Percentiles rank a stretch among this genome's conserved stretches.
These are phyloP conservation scores for Mus pahari DNA, from an alignment of 2,113 vertebrate species.

Conservation along the genomic window DNA sequence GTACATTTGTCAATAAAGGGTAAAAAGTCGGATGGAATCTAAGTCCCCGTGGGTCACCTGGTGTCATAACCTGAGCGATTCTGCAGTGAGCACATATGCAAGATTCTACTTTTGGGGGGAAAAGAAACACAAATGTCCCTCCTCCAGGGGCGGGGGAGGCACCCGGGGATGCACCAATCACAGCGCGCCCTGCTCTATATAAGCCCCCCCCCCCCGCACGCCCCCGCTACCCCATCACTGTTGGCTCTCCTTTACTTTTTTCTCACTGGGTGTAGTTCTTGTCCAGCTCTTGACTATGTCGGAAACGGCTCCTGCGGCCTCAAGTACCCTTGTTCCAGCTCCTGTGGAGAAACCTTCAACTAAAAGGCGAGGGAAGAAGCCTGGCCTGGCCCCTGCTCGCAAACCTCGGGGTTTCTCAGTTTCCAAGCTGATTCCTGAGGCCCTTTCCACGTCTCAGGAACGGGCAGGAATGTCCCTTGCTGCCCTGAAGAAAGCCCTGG, in stretches of 20 bases:
- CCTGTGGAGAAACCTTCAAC: background rate
- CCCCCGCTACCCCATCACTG: accelerated
- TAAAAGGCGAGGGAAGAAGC: conserved; percentile 18
- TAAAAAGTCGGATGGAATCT: background rate
- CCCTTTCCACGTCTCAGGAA: conserved; percentile 62
- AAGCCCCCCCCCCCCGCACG: accelerated
- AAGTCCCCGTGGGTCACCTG: background rate
- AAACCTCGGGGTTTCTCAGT: conserved; percentile 78
- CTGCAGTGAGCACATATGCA: background rate
- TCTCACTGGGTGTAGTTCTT: accelerated
- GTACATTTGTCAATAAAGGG: background rate
- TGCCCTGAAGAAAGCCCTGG: conserved; percentile 88
- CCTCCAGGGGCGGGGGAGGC: background rate
- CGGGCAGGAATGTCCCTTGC: conserved; percentile 84
- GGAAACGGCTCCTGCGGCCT: accelerated
- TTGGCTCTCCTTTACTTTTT: accelerated
- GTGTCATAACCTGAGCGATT: background rate
- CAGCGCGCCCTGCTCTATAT: conserved; percentile 75
- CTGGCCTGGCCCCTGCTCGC: accelerated
- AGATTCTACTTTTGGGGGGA: conserved; percentile 8
- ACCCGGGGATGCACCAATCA: conserved; percentile 78
- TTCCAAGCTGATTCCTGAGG: conserved; percentile 86
- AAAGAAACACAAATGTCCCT: conserved; percentile 80
- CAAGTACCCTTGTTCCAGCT: accelerated
- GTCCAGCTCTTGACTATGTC: background rate